Evolutionary conservation across 2,797 vertebrate species (phyloP), one percentile per base, ranked within the genome.

Genomic region (Dryobates pubescens): DNA sequence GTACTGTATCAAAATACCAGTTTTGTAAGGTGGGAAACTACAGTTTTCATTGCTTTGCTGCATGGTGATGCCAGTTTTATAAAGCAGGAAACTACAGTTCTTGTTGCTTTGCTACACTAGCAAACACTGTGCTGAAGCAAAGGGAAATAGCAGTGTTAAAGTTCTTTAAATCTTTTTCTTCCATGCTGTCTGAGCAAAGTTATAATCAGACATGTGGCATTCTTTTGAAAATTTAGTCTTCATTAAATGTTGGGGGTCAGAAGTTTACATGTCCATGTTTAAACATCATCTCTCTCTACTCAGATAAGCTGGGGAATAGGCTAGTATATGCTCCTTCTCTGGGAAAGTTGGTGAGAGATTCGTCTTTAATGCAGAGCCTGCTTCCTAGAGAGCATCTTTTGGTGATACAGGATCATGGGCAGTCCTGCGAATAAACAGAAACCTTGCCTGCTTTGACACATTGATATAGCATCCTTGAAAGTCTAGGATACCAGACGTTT

Each of bases 401-500:
- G 34, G 22, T 47, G 41, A 30, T 57, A 0, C 1, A 16, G 68
- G 84, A 70, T 41, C 58, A 29, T 4, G 24, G 18, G 26, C 20
- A 74, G 79, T 17, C 12, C 49, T 53, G 51, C 57, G 61, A 53
- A 53, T 43, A 22, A 36, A 34, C 29, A 68, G 45, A 72, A 75
- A 4, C 27, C 43, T 51, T 47, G 54, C 20, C 20, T 18, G 64
- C 24, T 71, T 71, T 81, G 38, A 51, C 45, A 27, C 5, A 2
- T 8, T 9, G 36, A 17, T 23, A 7, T 19, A 17, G 8, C 12
- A 2, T n/a, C 20, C 49, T 30, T 53, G 43, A 51, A 75, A 56
- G 13, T 4, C 2, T 14, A 59, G 70, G 20, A 7, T 61, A 14
- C 49, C 2, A 0, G 32, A 5, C 0, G 0, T 10, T 63, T 19